Evolutionary conservation across 2,797 vertebrate genomes (phyloP), one percentile per base, ranked within the genome.

Genomic region (Bufotes viridis): DNA sequence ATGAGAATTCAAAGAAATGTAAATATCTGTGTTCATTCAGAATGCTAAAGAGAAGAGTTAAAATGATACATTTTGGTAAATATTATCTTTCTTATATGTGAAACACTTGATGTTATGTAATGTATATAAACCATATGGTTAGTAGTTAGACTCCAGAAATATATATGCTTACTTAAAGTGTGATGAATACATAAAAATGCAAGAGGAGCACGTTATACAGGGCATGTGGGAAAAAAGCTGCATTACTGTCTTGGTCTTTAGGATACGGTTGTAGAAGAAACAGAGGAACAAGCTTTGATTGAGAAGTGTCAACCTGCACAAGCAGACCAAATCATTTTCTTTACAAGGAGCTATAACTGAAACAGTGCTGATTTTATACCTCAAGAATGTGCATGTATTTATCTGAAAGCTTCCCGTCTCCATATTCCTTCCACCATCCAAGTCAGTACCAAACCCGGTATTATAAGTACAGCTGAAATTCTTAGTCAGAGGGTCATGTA

Each of bases 401-500:
- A 79, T 79, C 74, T 70, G 26, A 84, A 75, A 13, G 49, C 17
- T 34, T 79, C 80, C 60, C 22, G 26, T 63, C 72, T 85, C 74
- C 61, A 70, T 78, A 49, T 60, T 61, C 75, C 22, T 18, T 78
- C 17, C 26, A n/a, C 81, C 49, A 58, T 78, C 81, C n/a, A 70
- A 86, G 67, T 17, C 79, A 87, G 34, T 55, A 74, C 53, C 22
- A 67, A 79, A 86, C 76, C 49, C 22, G 7, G 49, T 15, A 87
- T 63, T 87, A 55, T 76, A 87, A 49, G 72, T 84, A 87, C 80
- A 87, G 80, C 80, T 82, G 86, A 78, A 80, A 60, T 65, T 75
- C 86, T 83, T 70, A 87, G 63, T 82, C 70, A 83, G 12, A 75
- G 86, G 63, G 80, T 76, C 70, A 82, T 87, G 70, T 87, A 87